Base-by-base conservation (phyloP, 2,888 invertebrate genomes). In the Cheilosia urbana region DNA sequence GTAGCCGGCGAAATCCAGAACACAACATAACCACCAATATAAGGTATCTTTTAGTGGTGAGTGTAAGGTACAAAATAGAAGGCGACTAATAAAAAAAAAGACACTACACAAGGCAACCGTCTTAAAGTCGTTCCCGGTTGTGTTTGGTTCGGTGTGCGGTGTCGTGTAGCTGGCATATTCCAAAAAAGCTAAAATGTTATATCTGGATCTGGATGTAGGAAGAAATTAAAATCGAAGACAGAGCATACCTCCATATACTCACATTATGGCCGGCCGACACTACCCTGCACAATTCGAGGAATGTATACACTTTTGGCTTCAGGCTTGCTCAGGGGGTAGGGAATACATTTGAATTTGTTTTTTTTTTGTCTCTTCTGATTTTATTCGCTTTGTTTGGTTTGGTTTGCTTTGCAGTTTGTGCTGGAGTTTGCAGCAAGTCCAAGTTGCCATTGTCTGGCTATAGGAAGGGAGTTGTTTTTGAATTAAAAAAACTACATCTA, bases 21-120 rank as follows among this genome's bases (percentile, higher is more conserved):
- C 47, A 47, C n/a, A 60, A 49, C 58, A 49, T 60, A 58, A 47
- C 24, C 30, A 47, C 17, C 21, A 58, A 19, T 17, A 65, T 76
- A 21, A 66, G 58, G 65, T 57, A 75, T 57, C 65, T 57, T 75
- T 75, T 57, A 24, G 57, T 57, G 27, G 75, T 65, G 40, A 65
- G 66, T 49, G 47, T 66, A 66, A 42, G 13, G 58, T 21, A 66
- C 42, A 7, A 57, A 63, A 62, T 62, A 62, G 45, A 58, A 55
- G 40, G 30, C 15, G 55, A 66, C 24, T 58, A 75, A 17, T 24
- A 47, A 55, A 37, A 45, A 17, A 37, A 72, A 65, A 63, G 57
- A 51, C 1, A 51, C 40, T 42, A 40, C 45, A 57, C 47, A 55
- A 47, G 65, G 47, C 53, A 51, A 24, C 40, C 49, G 17, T 45